phyloP scores from a whole-genome alignment of 2,113 vertebrate genomes.

The Camarhynchus parvulus region DNA sequence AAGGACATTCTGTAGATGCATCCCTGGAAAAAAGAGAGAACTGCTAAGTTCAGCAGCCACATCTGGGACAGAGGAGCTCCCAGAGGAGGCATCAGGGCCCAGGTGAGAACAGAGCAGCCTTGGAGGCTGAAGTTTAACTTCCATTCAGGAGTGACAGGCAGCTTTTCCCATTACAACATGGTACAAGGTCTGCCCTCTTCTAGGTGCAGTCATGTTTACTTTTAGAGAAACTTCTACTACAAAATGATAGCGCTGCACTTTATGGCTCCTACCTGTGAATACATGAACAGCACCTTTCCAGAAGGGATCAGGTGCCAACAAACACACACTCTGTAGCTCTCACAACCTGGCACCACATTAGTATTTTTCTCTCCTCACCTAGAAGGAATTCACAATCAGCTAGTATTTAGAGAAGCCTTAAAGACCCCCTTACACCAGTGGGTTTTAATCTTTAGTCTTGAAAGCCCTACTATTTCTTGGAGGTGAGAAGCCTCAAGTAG shows the following conservation, averaged over 20 bases:
- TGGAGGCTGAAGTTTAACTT: not conserved
- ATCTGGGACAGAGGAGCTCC: not conserved
- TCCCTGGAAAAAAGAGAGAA: not conserved
- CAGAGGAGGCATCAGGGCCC: not conserved
- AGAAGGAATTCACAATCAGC: not conserved
- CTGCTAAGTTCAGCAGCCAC: not conserved
- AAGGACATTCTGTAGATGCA: not conserved
- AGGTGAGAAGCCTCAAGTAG: not conserved
- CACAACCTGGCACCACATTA: not conserved
- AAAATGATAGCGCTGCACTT: not conserved
- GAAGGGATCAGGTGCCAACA: not conserved
- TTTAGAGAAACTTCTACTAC: not conserved
- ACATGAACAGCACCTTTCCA: not conserved
- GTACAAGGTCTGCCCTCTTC: conserved; percentile 4
- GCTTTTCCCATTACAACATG: not conserved
- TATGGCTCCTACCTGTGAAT: not conserved
- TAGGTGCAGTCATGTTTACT: not conserved
- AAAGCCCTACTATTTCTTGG: not conserved
- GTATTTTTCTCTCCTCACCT: not conserved
- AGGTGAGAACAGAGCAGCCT: not conserved
- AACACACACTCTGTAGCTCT: not conserved
- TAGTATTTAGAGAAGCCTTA: not conserved
- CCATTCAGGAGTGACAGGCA: not conserved
- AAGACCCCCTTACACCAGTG: not conserved
- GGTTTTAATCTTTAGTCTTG: not conserved